These are phyloP conservation scores for Malacoctenus gilli DNA, from an alignment of 2,797 vertebrate species.

Conservation along the genomic window DNA sequence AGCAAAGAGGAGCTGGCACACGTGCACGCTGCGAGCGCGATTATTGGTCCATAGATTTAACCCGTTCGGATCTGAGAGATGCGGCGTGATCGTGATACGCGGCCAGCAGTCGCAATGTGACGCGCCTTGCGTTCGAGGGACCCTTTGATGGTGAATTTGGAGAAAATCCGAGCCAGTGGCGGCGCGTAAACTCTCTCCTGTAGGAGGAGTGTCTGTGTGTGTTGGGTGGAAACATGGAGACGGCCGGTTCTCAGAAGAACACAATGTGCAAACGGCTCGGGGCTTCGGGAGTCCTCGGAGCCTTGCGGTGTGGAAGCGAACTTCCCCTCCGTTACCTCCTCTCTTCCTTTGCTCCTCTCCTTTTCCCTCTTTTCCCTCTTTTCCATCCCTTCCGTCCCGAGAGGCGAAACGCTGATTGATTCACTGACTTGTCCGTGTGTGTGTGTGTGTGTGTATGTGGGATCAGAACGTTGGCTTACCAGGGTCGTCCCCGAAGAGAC, in stretches of 20 bases:
- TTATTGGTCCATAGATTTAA: too few species aligned
- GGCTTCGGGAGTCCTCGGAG: slow-evolving; percentile 53
- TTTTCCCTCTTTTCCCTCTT: slow-evolving; percentile 57
- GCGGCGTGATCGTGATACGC: too few species aligned
- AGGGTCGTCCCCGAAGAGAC: slow-evolving; percentile 53
- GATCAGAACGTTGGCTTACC: slow-evolving; percentile 57
- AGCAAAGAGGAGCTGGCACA: not conserved
- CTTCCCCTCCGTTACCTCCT: slow-evolving; percentile 48
- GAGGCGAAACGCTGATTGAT: slow-evolving; percentile 70
- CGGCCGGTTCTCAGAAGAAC: slow-evolving; percentile 62
- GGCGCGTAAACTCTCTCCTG: too few species aligned
- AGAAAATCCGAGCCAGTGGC: too few species aligned
- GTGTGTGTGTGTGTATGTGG: slow-evolving; percentile 19
- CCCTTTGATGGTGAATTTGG: too few species aligned
- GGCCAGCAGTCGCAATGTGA: too few species aligned
- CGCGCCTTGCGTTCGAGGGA: too few species aligned
- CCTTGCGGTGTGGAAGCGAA: slow-evolving; percentile 34
- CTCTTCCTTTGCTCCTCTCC: slow-evolving; percentile 34
- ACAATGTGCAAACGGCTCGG: slow-evolving; percentile 72
- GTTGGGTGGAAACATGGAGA: slow-evolving; percentile 6
- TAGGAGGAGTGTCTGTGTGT: too few species aligned
- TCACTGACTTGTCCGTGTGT: slow-evolving; percentile 48
- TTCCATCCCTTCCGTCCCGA: slow-evolving; percentile 58
- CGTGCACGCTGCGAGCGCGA: too few species aligned
- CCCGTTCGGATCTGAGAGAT: too few species aligned